Base-by-base conservation (phyloP, 2,797 vertebrate genomes). In the Anas flavirostris region DNA sequence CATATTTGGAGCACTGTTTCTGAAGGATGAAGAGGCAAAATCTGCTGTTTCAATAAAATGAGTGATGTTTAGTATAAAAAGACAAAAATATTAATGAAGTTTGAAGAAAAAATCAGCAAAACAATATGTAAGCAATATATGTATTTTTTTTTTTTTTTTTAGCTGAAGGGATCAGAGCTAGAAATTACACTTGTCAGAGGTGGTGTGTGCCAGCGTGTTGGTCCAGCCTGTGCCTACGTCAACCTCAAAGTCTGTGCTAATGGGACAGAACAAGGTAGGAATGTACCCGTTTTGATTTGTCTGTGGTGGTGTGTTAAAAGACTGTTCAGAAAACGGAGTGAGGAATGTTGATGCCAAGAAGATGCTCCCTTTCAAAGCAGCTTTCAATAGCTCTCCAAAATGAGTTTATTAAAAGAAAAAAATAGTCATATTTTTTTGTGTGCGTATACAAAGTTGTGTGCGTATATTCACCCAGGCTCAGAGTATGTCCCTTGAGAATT, bases 141-240 rank as follows among this genome's bases (percentile, higher is more conserved):
- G 25, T 26, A 16, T 52, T 8, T 15, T 26, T 14, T 15, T 50
- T 14, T 23, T 50, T 50, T 75, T 90, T 50, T 97, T 88, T 96
- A 99, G 99, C 97, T 99, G 96, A 99, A 99, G 97, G 98, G 98
- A 16, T 99, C 98, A 16, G 99, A 99, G 91, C 96, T 99, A 97
- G 98, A 99, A 91, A 98, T 99, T 44, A 99, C 98, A 10, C 98
- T 99, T 31, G 98, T 98, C 83, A 98, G 98, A 97, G 98, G 98
- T 8, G 96, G 97, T 0, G 91, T 98, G 28, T 92, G 66, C 21
- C 95, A 97, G 33, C 60, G 96, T 25, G 97, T 91, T 62, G 98
- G 98, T 86, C 99, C 99, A 66, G 98, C 98, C 69, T 99, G 99
- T 86, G 96, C 98, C 50, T 99, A 98, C 2, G 98, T 99, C 96